A percentile compares a stretch with the other conserved stretches of the same genome.
Conservation (phyloP, 2,888 invertebrate species). For the Eueremaeus valkanovi region DNA sequence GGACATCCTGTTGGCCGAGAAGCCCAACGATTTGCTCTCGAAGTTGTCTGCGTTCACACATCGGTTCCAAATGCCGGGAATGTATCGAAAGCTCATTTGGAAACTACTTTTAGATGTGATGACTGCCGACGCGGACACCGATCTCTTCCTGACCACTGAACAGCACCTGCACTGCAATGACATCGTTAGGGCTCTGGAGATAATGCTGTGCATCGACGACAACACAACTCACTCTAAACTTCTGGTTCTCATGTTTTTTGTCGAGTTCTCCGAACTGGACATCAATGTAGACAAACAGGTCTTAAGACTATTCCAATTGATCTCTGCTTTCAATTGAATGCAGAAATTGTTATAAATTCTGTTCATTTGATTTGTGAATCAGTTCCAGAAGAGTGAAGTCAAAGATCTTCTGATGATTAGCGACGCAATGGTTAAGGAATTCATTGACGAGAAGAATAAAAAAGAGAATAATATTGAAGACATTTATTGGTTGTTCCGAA, state of each 20-base stretch:
- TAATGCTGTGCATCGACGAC: constrained; percentile 49
- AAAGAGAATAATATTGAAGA: constrained; percentile 56
- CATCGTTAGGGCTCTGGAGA: constrained; percentile 30
- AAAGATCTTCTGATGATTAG: constrained; percentile 34
- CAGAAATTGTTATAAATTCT: not conserved
- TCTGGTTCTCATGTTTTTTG: constrained; percentile 73
- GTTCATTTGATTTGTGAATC: not conserved
- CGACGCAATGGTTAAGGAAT: constrained; percentile 38
- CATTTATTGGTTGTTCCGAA: constrained; percentile 76
- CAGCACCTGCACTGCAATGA: constrained; percentile 15
- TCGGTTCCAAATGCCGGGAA: constrained; percentile 74
- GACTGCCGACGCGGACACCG: constrained; percentile 4
- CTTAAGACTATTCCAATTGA: constrained; percentile 52
- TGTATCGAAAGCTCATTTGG: constrained; percentile 77
- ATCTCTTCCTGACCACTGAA: not conserved
- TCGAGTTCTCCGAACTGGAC: constrained; percentile 67
- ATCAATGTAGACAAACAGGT: constrained; percentile 57
- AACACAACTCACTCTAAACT: constrained; percentile 64
- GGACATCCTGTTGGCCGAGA: constrained; percentile 67
- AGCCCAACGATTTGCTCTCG: constrained; percentile 65
- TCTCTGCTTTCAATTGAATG: not conserved
- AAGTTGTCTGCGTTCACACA: constrained; percentile 80
- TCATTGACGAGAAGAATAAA: constrained; percentile 22
- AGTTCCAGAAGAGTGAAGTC: constrained; percentile 35
- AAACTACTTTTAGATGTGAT: constrained; percentile 70